Base-by-base conservation (phyloP, 2,888 invertebrate genomes). In the Cinara cedri region DNA sequence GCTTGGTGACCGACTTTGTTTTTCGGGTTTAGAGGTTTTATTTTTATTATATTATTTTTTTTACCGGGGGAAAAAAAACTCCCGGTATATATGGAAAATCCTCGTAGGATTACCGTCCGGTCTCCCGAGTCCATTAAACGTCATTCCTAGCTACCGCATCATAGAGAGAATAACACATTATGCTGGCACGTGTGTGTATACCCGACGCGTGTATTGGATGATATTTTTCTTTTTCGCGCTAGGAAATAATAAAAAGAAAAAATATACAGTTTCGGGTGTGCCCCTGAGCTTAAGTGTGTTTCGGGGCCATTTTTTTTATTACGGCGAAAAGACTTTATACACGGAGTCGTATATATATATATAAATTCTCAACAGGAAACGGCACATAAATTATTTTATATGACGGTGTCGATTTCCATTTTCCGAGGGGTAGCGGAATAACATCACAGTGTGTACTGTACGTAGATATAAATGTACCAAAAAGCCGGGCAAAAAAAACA, bases 361-460 rank as follows among this genome's bases (percentile, higher is more conserved):
- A 49, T 49, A 34, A 51, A 60, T 78, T 78, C 42, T 78, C 60
- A 62, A 62, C 78, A 78, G 78, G 70, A 78, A 78, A 78, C 60
- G 62, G 70, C 60, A 78, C 70, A 78, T 78, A 78, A 78, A 78
- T 78, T 78, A 78, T 78, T 70, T 78, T 70, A 78, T 78, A 78
- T 51, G 78, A 78, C 70, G 68, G 78, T 78, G 78, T 78, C 70
- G 78, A 78, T 78, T 78, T 78, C 78, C 78, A 78, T 78, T 78
- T 78, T 78, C 34, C 60, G 16, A 60, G 57, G 68, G 76, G 57
- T 14, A 3, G 8, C 26, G 60, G 60, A 34, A 34, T 34, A 34
- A 34, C 34, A 34, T 34, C 34, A 34, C 6, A 34, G n/a, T n/a
- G n/a, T n/a, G n/a, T 26, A 19, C 8, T 14, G 62, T 21, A 55